Base-by-base conservation (phyloP, 2,113 vertebrate species). In the Lagopus muta region DNA sequence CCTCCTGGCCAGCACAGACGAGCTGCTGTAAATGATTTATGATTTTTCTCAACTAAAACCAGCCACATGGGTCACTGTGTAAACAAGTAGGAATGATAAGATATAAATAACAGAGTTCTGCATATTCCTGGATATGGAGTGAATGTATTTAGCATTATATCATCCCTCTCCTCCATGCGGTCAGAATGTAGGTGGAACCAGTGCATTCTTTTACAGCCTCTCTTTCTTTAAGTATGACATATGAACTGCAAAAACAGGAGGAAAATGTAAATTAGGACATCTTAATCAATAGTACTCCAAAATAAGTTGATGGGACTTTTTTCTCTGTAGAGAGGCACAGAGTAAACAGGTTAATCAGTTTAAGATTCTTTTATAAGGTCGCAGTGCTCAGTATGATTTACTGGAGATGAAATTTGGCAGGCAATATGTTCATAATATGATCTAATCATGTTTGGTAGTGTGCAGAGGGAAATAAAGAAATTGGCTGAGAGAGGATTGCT, bases 381-480 rank as follows among this genome's bases (percentile, higher is more conserved):
- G 88, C 64, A 80, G 82, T 82, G 74, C 94, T 96, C 92, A 77
- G n/a, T 70, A 43, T 95, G 95, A 96, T 96, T 97, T 95, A 97
- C 43, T 85, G 96, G 93, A 85, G 82, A 92, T 67, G 60, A 94
- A 96, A 88, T 92, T 84, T 97, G 95, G 95, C 95, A 89, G 80
- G 87, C 67, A 84, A 43, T 78, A 69, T 24, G 28, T 73, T 93
- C 90, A 78, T 88, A 97, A 93, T 88, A 85, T 97, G 97, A 97
- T 88, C 97, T 97, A 97, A 97, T 95, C 90, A 48, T 77, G 86
- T 73, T 96, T 97, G 93, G 90, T 94, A 96, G 93, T 93, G 73
- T 13, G 17, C 61, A 50, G 64, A 79, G 58, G 34, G 42, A 75
- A 90, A 71, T 36, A 78, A 92, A 91, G 43, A 75, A 93, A 70